Evolutionary conservation across 2,888 invertebrate genomes (phyloP), one percentile per base, ranked within the genome.

Genomic region (Drosophila birchii): DNA sequence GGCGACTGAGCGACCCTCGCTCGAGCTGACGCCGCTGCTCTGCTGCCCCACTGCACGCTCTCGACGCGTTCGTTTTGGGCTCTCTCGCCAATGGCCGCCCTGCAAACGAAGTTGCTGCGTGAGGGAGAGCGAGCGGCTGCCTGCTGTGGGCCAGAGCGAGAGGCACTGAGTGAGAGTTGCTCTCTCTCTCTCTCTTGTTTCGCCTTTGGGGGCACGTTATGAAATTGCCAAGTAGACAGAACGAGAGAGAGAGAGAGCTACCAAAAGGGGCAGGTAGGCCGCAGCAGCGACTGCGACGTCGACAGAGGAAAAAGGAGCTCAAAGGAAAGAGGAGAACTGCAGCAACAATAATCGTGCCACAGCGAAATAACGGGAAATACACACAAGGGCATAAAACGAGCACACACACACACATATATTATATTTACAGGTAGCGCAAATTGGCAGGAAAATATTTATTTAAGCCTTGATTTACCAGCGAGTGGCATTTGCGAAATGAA

Each of bases 131-230:
- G 67, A 12, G 20, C 20, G 51, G 34, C 32, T 39, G 62, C 55
- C 23, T 29, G 62, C 53, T 36, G 41, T n/a, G 23, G 16, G 58
- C 32, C 64, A 56, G 61, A 61, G 67, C 23, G 61, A 57, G 75
- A 68, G 29, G 53, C 38, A 16, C 23, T 43, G 55, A 70, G 53
- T 29, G n/a, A 73, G 78, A 79, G 62, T 58, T 55, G 45, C 69
- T 68, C 60, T 61, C 55, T 26, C 69, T 68, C 60, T 61, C 55
- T 26, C 26, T 32, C 55, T 36, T 20, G 32, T 34, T 18, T 61
- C 76, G 73, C 71, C 61, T 75, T 78, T 86, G 81, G 88, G 84
- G 84, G 88, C 77, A 86, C 77, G 81, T 78, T 88, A 75, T 77
- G 69, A 85, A 81, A 81, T 71, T 86, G 81, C 79, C 87, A 86